Evolutionary conservation across 1,140 invertebrate genomes (phyloP).

Genomic region (Philaenus spumarius): DNA sequence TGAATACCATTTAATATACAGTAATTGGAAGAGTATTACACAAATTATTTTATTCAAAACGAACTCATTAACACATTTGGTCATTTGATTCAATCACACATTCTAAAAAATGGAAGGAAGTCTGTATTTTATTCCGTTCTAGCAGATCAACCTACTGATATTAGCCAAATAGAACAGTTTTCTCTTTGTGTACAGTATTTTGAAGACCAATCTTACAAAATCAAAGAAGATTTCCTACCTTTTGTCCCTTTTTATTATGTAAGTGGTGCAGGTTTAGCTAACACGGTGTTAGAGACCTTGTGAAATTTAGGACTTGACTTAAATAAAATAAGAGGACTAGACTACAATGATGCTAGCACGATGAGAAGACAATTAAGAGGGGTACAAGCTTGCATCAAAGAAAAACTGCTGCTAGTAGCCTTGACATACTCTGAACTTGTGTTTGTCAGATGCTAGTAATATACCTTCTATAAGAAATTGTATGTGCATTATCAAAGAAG

Average conservation of each 20-base stretch:
- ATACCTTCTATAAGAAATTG: neutral
- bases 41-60: conserved; percentile 26
- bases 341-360: conserved; percentile 32
- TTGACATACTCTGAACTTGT: conserved; percentile 17
- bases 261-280: conserved; percentile 24
- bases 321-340: conserved; percentile 29
- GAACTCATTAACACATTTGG: conserved; percentile 23
- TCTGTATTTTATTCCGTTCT: conserved; percentile 21
- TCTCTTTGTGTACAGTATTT: conserved; percentile 23
- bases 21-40: conserved; percentile 19
- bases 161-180: conserved; percentile 24
- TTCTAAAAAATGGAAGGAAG: conserved; percentile 21
- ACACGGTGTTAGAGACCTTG: conserved; percentile 23
- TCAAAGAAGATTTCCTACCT: conserved; percentile 26
- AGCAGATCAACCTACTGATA: conserved; percentile 21
- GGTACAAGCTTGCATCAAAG: conserved; percentile 20
- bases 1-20: conserved; percentile 10
- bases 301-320: conserved; percentile 27
- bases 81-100: conserved; percentile 17
- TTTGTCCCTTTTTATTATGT: conserved; percentile 30
- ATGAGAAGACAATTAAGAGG: conserved; percentile 33
- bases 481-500: too few species aligned
- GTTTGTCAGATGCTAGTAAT: neutral
- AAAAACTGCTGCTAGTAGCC: conserved; percentile 9
- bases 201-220: conserved; percentile 3